A percentile compares a stretch with the other conserved stretches of the same genome.
These are phyloP conservation scores for Eleginops maclovinus DNA, from an alignment of 2,113 vertebrate genomes.

Conservation along the genomic window DNA sequence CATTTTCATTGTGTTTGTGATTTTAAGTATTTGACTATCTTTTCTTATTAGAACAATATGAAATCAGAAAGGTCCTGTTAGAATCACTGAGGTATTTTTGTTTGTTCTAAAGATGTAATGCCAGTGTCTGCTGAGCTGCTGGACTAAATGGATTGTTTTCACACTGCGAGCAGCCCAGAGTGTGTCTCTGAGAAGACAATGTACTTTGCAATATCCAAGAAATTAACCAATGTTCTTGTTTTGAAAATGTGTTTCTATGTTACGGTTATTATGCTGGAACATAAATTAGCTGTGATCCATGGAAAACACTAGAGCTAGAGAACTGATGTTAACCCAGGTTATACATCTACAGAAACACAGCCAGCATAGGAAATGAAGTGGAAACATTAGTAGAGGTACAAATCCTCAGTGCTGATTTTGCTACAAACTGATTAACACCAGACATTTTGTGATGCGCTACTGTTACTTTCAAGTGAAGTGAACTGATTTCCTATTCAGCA, in stretches of 20 bases:
- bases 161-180: constrained; percentile 27
- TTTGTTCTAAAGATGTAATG: constrained; percentile 32
- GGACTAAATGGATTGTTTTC: constrained; percentile 39
- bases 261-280: constrained; percentile 11
- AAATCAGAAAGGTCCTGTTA: neutral
- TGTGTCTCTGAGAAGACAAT: constrained; percentile 20
- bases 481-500: neutral
- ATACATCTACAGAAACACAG: neutral
- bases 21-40: too few relatives aligned
- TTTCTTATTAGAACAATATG: too few relatives aligned
- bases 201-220: constrained; percentile 11
- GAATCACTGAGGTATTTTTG: constrained; percentile 20
- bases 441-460: neutral
- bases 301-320: neutral
- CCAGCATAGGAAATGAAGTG: neutral
- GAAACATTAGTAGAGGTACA: neutral
- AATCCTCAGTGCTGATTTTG: neutral
- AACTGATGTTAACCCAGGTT: neutral
- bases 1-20: too few relatives aligned
- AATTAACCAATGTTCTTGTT: constrained; percentile 51
- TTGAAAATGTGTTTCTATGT: constrained; percentile 14
- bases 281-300: constrained; percentile 5
- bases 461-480: neutral
- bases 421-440: neutral
- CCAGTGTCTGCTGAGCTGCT: neutral